Evolutionary conservation across 1,140 invertebrate species (phyloP), one percentile per base, ranked within the genome.

Genomic region (Neuroterus valhalla): DNA sequence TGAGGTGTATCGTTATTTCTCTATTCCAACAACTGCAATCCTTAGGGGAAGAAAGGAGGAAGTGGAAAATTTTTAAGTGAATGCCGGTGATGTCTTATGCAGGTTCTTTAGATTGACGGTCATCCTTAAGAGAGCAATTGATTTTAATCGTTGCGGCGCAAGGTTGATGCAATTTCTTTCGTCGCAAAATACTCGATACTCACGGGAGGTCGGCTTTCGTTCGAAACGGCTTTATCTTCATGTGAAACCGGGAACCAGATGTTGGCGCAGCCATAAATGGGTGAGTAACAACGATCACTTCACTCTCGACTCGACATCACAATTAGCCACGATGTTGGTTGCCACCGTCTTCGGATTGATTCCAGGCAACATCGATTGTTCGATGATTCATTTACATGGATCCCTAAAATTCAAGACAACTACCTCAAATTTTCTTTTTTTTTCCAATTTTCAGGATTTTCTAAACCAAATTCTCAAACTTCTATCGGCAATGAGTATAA

Each of bases 201-300:
- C 85, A 82, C 79, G 81, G 82, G 85, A 87, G 84, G 84, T 86
- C 84, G 80, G 74, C 38, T 83, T 87, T 84, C 84, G 73, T 84
- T 81, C 75, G 82, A 87, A 87, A 86, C 84, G 84, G 72, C 82
- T 87, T 78, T 85, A 86, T 86, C 82, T 79, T 82, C 72, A 81
- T 79, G 77, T 77, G 81, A 82, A 87, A 75, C 72, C 79, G 68
- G 72, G 71, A 78, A 79, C 77, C 80, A 79, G 81, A 78, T 82
- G 77, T 74, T 71, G 52, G 70, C 68, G 68, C 79, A 31, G 52
- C 86, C 84, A 86, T 86, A 86, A 84, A 86, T 86, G 83, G 84
- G 66, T 81, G 81, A 82, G 79, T 71, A 68, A 77, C 73, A 73
- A 75, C 77, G 76, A 84, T 86, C 76, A 83, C 80, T 82, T 85